A percentile compares a stretch with the other conserved stretches of the same genome.
Evolutionary conservation across 2,797 vertebrate species (phyloP).

Genomic region (Labeo calbasu): DNA sequence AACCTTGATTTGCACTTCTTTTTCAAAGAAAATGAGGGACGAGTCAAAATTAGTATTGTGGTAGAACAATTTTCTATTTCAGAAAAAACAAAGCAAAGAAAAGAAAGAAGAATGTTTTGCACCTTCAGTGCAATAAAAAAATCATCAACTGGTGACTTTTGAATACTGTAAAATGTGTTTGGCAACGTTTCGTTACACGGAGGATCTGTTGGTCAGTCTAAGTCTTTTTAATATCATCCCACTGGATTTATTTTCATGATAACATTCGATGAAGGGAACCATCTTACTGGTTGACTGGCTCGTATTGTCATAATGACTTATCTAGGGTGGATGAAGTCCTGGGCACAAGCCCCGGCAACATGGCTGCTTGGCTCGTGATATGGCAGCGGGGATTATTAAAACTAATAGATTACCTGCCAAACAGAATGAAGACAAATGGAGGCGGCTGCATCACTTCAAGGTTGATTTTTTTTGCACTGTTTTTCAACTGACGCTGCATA

Average conservation of each 20-base stretch:
- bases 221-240: conserved; percentile 33
- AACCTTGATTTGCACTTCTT: background rate
- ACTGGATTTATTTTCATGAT: conserved; percentile 39
- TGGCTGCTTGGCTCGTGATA: conserved; percentile 53
- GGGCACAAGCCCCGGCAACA: conserved; percentile 44
- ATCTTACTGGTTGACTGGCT: conserved; percentile 23
- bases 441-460: conserved; percentile 62
- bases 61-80: background rate
- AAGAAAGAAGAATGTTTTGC: background rate
- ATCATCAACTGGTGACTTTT: background rate
- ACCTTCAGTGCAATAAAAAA: background rate
- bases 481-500: conserved; percentile 39
- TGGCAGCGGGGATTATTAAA: conserved; percentile 60
- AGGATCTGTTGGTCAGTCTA: conserved; percentile 17
- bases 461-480: conserved; percentile 50
- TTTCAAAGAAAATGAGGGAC: background rate
- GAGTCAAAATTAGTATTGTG: background rate
- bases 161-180: background rate
- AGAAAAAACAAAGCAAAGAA: background rate
- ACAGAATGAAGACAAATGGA: conserved; percentile 64
- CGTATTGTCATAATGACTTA: conserved; percentile 48
- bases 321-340: conserved; percentile 48
- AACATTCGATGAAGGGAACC: conserved; percentile 32
- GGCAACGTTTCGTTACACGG: background rate
- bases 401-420: conserved; percentile 67